Evolutionary conservation across 2,113 vertebrate species (phyloP).

Genomic region (Azemiops feae): DNA sequence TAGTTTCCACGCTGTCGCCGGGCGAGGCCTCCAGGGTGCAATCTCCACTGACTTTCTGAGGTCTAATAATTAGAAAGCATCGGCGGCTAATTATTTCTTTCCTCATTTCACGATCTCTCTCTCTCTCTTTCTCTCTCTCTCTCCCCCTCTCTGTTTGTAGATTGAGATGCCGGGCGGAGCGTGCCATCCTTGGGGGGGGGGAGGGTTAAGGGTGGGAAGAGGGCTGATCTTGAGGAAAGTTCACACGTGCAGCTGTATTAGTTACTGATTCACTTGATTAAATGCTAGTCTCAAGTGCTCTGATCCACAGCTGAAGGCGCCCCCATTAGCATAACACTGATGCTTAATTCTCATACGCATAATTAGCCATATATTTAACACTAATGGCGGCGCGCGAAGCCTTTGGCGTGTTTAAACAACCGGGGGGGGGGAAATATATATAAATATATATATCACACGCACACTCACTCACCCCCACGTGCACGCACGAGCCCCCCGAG

Average conservation of each 20-base stretch:
- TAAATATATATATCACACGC: neutral
- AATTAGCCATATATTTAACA: conserved; percentile 99
- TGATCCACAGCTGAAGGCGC: conserved; percentile 90
- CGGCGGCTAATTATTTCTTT: conserved; percentile 76
- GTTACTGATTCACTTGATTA: conserved; percentile 92
- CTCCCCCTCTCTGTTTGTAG: conserved; percentile 39
- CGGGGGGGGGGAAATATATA: conserved; percentile 41
- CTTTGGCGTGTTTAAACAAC: conserved; percentile 80
- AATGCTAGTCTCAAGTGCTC: conserved; percentile 90
- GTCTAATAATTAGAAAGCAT: conserved; percentile 73
- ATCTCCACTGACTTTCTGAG: conserved; percentile 75
- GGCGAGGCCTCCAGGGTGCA: conserved; percentile 60
- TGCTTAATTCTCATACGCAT: conserved; percentile 99
- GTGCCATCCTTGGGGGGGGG: neutral
- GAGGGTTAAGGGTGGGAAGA: conserved; percentile 56
- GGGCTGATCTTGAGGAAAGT: conserved; percentile 79
- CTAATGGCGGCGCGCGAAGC: conserved; percentile 84
- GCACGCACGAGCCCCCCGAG: neutral
- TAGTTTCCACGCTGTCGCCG: conserved; percentile 51
- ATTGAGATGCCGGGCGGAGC: neutral
- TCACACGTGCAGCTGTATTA: conserved; percentile 86
- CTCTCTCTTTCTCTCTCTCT: conserved; percentile 7
- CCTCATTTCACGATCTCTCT: conserved; percentile 69
- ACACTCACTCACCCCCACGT: neutral
- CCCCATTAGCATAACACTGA: conserved; percentile 97